phyloP scores from a whole-genome alignment of 2,113 vertebrate species.

The Pao palembangensis region DNA sequence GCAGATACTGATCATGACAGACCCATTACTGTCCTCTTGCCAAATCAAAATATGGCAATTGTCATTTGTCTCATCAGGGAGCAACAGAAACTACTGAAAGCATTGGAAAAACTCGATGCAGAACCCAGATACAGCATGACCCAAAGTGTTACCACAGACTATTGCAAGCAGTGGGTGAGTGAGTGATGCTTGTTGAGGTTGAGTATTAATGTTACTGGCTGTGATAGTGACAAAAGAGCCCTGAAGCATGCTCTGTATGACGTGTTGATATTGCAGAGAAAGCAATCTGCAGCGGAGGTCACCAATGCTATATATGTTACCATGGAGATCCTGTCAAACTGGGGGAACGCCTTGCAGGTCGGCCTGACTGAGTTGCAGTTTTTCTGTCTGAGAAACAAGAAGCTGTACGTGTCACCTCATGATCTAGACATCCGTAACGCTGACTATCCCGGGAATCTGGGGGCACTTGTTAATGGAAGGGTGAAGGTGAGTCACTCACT shows the following conservation, averaged over 20 bases:
- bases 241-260: not conserved
- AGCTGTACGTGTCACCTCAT: slow-evolving; percentile 86
- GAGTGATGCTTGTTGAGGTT: slow-evolving; percentile 9
- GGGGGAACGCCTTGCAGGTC: slow-evolving; percentile 80
- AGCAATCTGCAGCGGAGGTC: slow-evolving; percentile 57
- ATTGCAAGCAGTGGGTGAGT: slow-evolving; percentile 57
- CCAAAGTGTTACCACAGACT: slow-evolving; percentile 47
- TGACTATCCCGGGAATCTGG: slow-evolving; percentile 79
- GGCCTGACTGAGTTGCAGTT: slow-evolving; percentile 92
- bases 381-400: slow-evolving; percentile 79
- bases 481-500: slow-evolving; percentile 74
- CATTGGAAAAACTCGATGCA: slow-evolving; percentile 72
- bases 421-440: slow-evolving; percentile 87
- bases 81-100: slow-evolving; percentile 79
- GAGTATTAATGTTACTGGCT: slow-evolving; percentile 1
- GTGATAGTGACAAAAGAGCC: not conserved
- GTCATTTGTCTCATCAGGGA: slow-evolving; percentile 77
- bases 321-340: slow-evolving; percentile 94
- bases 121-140: slow-evolving; percentile 46
- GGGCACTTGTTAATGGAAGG: slow-evolving; percentile 82
- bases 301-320: slow-evolving; percentile 83
- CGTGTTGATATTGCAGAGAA: slow-evolving; percentile 52
- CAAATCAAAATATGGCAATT: slow-evolving; percentile 6
- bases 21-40: too few relatives aligned
- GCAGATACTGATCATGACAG: too few relatives aligned